These are phyloP conservation scores for Perca fluviatilis DNA, from an alignment of 2,113 vertebrate genomes.

Conservation along the genomic window DNA sequence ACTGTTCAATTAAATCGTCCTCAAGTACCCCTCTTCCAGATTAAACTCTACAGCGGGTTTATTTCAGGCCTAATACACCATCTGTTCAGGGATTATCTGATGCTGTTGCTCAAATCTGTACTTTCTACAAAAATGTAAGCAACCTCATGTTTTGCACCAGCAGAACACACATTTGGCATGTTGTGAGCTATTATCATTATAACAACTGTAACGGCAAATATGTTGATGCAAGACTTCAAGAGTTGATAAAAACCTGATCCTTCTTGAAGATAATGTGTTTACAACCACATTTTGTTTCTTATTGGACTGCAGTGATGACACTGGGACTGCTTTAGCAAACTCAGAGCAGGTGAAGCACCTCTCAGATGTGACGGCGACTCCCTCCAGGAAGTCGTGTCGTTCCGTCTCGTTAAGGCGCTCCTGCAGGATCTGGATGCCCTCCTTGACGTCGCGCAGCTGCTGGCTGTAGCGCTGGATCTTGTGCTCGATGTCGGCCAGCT, in stretches of 20 bases:
- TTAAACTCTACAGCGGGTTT: slow-evolving; percentile 66
- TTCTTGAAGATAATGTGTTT: slow-evolving; percentile 7
- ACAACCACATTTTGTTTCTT: slow-evolving; percentile 18
- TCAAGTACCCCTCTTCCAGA: slow-evolving; percentile 40
- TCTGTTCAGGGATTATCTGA: slow-evolving; percentile 70
- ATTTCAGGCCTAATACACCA: slow-evolving; percentile 65
- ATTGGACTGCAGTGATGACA: not conserved
- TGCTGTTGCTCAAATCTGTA: slow-evolving; percentile 61
- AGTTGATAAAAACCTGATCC: slow-evolving; percentile 12
- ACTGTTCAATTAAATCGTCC: slow-evolving; percentile 66
- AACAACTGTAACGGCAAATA: not conserved
- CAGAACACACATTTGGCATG: slow-evolving; percentile 21
- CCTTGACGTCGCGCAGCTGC: slow-evolving; percentile 96
- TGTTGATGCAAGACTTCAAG: not conserved
- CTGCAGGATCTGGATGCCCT: slow-evolving; percentile 96
- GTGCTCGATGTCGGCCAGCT: slow-evolving; percentile 94
- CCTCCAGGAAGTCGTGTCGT: slow-evolving; percentile 92
- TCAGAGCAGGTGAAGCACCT: slow-evolving; percentile 81
- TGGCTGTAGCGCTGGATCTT: slow-evolving; percentile 98
- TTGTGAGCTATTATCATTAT: not conserved
- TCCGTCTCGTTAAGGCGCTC: slow-evolving; percentile 91
- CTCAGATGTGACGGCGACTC: slow-evolving; percentile 91
- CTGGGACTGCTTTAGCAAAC: not conserved
- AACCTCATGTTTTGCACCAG: not conserved
- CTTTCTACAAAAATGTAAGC: slow-evolving; percentile 49